phyloP scores from a whole-genome alignment of 2,888 invertebrate species.

The Dryobotodes eremita region DNA sequence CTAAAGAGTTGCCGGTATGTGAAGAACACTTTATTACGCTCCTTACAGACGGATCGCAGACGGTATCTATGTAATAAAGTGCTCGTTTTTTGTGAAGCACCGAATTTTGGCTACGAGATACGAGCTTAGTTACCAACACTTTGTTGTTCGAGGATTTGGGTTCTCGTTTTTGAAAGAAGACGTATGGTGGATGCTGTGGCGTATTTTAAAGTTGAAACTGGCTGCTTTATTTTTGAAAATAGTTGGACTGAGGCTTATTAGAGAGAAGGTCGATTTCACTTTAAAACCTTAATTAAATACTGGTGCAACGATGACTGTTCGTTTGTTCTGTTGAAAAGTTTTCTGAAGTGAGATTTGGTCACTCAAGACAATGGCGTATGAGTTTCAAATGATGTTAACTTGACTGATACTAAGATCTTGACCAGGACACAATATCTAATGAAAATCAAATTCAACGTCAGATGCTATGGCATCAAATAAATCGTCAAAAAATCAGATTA shows the following conservation, averaged over 20 bases:
- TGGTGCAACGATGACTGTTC: too few species aligned
- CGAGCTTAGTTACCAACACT: constrained; percentile 20
- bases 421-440: too few species aligned
- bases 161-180: constrained; percentile 19
- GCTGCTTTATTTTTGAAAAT: constrained; percentile 5
- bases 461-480: too few species aligned
- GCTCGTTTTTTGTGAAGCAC: constrained; percentile 38
- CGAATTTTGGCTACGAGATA: constrained; percentile 46
- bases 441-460: too few species aligned
- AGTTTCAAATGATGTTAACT: too few species aligned
- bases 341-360: too few species aligned
- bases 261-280: background rate
- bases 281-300: background rate
- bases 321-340: too few species aligned
- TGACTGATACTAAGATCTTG: too few species aligned
- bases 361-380: too few species aligned
- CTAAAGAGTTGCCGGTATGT: constrained; percentile 41
- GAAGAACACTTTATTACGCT: constrained; percentile 68
- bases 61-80: constrained; percentile 61
- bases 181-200: background rate
- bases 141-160: constrained; percentile 39
- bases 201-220: background rate
- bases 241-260: background rate
- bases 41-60: constrained; percentile 55
- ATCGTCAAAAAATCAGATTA: background rate